phyloP scores from a whole-genome alignment of 2,797 vertebrate species.

The Gallinago nigripennis region DNA sequence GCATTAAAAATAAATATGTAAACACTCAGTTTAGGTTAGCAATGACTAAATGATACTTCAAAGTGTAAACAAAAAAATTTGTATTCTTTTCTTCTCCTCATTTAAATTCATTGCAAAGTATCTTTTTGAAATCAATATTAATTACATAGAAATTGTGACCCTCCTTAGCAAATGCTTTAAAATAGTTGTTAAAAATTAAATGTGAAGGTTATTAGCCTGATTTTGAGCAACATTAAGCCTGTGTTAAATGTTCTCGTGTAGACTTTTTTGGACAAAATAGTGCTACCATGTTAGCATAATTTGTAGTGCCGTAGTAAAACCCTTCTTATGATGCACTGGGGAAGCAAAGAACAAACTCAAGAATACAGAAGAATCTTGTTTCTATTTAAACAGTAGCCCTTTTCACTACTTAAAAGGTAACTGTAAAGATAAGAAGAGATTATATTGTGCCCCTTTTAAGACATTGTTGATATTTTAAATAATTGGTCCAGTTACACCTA shows the following conservation, averaged over 20 bases:
- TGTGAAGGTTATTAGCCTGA: slow-evolving; percentile 45
- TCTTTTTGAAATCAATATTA: slow-evolving; percentile 58
- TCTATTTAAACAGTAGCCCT: not conserved
- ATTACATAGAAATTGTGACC: slow-evolving; percentile 42
- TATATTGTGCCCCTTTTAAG: not conserved
- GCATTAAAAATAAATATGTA: not conserved
- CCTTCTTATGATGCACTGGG: not conserved
- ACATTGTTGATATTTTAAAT: not conserved
- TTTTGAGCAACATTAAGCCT: slow-evolving; percentile 54
- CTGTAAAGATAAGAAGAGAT: not conserved
- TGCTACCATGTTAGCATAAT: slow-evolving; percentile 44
- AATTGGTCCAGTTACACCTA: not conserved
- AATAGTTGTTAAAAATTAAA: slow-evolving; percentile 62
- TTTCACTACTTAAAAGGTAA: not conserved
- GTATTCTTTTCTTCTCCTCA: not conserved
- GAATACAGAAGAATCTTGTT: not conserved
- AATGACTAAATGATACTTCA: not conserved
- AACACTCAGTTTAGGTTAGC: not conserved
- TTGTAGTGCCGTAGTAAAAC: slow-evolving; percentile 47
- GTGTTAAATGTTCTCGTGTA: slow-evolving; percentile 31
- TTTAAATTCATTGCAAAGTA: slow-evolving; percentile 34
- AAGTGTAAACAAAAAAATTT: not conserved
- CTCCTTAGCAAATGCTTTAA: slow-evolving; percentile 62
- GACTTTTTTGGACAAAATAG: slow-evolving; percentile 50
- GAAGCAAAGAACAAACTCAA: slow-evolving; percentile 11